Evolutionary conservation across 2,888 invertebrate genomes (phyloP), one percentile per base, ranked within the genome.

Genomic region (Epinotia nisella): DNA sequence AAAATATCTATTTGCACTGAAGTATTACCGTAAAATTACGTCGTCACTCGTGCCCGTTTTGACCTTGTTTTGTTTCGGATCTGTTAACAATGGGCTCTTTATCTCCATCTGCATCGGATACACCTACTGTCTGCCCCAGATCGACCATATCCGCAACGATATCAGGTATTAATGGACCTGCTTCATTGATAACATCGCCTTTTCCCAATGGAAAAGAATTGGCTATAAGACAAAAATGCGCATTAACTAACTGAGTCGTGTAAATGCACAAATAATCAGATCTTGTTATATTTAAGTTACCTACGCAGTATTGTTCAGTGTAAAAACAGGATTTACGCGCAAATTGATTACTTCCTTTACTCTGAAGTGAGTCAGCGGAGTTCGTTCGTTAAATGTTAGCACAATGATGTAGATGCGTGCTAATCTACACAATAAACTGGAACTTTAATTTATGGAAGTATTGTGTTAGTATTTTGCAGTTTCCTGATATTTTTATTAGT

Each of bases 61-160:
- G 75, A 71, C 77, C 77, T 78, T 76, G 70, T 69, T 73, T 55
- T 56, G 59, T 55, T 69, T 62, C 51, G 56, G 56, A 53, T 75
- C 74, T 67, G 66, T 74, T 76, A 71, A 72, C 72, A 72, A 72
- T 68, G 61, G 29, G 11, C 55, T 68, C 72, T 62, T 72, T 72
- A 72, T 72, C 72, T 62, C 15, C 71, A 71, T 65, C 67, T 41
- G 35, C 67, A 72, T 72, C 72, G 55, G n/a, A 55, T 64, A 60
- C 72, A 62, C 67, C 72, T 61, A 67, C 72, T 58, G 72, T 56
- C 72, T 72, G 72, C 61, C 72, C 72, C 72, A 72, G 67, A 67
- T 72, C 67, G 70, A 70, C 61, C 11, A 39, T 68, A 68, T 72
- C 72, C 72, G 72, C 72, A 61, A 68, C 24, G 21, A 60, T 68